Conservation (phyloP, 1,140 invertebrate genomes). For the Drosophila aff. region DNA sequence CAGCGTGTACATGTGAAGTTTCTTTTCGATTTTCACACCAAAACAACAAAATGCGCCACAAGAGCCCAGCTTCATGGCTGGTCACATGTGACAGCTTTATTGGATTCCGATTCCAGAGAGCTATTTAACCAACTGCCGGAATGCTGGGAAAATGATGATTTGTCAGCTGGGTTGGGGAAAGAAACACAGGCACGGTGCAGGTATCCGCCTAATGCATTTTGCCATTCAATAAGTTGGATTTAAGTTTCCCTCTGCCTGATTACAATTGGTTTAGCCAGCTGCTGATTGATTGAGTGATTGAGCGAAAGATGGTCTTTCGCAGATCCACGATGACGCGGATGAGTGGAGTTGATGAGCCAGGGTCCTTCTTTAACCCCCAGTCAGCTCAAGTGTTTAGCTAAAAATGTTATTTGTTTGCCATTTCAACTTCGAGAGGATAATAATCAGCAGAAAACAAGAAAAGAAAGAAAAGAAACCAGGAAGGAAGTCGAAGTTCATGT, state of each 20-base stretch:
- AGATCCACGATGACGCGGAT: slow-evolving; percentile 12
- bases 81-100: slow-evolving; percentile 79
- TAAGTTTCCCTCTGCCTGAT: slow-evolving; percentile 39
- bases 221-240: slow-evolving; percentile 61
- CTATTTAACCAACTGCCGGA: slow-evolving; percentile 70
- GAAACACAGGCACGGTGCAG: slow-evolving; percentile 6
- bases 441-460: not conserved
- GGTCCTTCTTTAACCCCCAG: slow-evolving; percentile 20
- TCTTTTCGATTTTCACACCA: slow-evolving; percentile 78
- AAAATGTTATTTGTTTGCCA: slow-evolving; percentile 39
- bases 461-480: not conserved
- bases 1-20: slow-evolving; percentile 63
- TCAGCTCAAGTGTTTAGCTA: slow-evolving; percentile 37
- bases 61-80: slow-evolving; percentile 39
- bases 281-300: slow-evolving; percentile 80
- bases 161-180: slow-evolving; percentile 49
- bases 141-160: slow-evolving; percentile 72
- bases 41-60: slow-evolving; percentile 62
- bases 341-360: slow-evolving; percentile 36
- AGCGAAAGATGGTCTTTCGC: slow-evolving; percentile 5
- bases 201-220: slow-evolving; percentile 71
- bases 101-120: slow-evolving; percentile 76
- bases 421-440: slow-evolving; percentile 41
- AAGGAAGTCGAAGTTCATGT: not conserved
- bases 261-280: slow-evolving; percentile 79